These are phyloP conservation scores for Nesoenas mayeri DNA, from an alignment of 2,113 vertebrate species.

Conservation along the genomic window DNA sequence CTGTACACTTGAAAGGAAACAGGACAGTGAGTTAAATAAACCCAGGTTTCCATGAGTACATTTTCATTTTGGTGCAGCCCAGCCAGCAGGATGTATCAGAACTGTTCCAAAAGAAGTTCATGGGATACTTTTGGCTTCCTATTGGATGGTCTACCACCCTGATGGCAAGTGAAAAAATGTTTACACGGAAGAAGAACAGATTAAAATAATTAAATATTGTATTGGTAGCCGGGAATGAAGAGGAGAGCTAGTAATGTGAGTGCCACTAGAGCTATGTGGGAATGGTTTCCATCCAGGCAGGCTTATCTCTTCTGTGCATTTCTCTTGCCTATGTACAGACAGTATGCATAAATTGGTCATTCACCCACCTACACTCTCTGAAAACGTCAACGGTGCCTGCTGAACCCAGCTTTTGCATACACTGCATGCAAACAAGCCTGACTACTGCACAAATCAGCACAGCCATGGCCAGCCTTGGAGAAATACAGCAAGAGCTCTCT, in stretches of 20 bases:
- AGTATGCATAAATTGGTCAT: neutral
- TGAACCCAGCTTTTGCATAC: neutral
- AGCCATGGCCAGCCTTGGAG: neutral
- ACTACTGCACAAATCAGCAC: neutral
- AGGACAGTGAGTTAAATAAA: neutral
- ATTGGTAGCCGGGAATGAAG: neutral
- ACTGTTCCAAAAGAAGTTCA: neutral
- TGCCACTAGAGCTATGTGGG: neutral
- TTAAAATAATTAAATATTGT: neutral
- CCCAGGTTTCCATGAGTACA: neutral
- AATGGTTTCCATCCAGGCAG: neutral
- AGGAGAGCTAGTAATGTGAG: neutral
- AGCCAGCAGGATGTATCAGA: neutral
- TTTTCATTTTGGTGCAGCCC: neutral
- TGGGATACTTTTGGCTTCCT: neutral
- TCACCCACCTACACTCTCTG: neutral
- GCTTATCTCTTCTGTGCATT: neutral
- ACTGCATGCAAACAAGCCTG: neutral
- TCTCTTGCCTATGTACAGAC: neutral
- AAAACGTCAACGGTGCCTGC: neutral
- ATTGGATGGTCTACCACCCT: neutral
- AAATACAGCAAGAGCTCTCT: neutral
- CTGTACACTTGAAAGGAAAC: constrained; percentile 83
- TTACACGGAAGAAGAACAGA: neutral
- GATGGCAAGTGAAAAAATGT: neutral